Evolutionary conservation across 2,797 vertebrate genomes (phyloP).

Genomic region (Enteromius thamalakanensis): DNA sequence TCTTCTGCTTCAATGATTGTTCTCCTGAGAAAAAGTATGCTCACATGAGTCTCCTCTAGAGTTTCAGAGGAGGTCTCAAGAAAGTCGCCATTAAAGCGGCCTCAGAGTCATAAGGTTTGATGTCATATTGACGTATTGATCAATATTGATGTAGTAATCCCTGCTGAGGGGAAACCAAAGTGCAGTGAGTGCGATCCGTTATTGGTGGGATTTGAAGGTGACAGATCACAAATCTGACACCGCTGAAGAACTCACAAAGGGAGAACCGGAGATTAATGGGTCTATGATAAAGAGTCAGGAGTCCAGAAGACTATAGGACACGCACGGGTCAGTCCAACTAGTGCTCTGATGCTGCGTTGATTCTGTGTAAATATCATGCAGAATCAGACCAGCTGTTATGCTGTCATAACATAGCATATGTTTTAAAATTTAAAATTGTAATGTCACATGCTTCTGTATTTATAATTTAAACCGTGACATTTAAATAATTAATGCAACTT

Average conservation of each 20-base stretch:
- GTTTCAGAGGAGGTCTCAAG: conserved; percentile 14
- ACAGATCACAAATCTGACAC: conserved; percentile 16
- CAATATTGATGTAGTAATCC: conserved; percentile 19
- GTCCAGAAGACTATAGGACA: conserved; percentile 29
- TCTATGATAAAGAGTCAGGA: conserved; percentile 39
- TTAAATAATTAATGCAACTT: background rate
- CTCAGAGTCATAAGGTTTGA: conserved; percentile 12
- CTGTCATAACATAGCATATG: background rate
- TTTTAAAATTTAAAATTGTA: background rate
- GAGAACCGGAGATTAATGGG: conserved; percentile 1
- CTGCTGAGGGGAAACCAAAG: background rate
- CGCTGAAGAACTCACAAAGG: background rate
- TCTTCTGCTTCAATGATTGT: background rate
- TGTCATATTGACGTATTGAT: conserved; percentile 25
- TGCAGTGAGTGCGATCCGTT: conserved; percentile 19
- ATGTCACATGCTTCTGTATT: background rate
- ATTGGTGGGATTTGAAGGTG: conserved; percentile 21
- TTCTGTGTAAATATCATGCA: background rate
- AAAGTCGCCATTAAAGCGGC: background rate
- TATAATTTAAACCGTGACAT: background rate
- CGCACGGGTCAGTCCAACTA: background rate
- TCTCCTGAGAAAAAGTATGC: conserved; percentile 13
- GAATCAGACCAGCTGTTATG: background rate
- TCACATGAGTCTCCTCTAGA: background rate
- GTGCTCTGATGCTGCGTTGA: background rate